Percentiles rank a stretch among this genome's conserved stretches.
Evolutionary conservation across 2,888 invertebrate genomes (phyloP).

Genomic region (Pseudoips prasinana): DNA sequence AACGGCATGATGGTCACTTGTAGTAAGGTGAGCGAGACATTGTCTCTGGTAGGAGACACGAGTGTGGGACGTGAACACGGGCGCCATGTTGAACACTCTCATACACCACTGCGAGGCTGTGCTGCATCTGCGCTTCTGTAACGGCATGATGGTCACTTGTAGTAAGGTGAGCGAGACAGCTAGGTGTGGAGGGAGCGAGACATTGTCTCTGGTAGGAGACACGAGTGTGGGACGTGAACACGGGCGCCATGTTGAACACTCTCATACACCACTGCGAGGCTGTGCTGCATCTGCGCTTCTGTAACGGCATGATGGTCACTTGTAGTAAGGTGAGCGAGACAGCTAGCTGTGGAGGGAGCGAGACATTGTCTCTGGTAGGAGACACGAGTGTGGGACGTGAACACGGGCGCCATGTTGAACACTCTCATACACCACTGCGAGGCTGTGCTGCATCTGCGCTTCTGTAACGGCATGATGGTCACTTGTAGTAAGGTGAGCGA

Average conservation of each 20-base stretch:
- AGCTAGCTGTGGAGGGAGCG: too few species aligned
- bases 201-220: too few species aligned
- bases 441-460: slow-evolving; percentile 98
- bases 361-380: too few species aligned
- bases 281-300: slow-evolving; percentile 98
- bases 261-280: slow-evolving; percentile 99
- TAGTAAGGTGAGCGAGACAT: slow-evolving; percentile 99
- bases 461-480: slow-evolving; percentile 99
- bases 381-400: slow-evolving; percentile 99
- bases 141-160: slow-evolving; percentile 99
- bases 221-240: slow-evolving; percentile 99
- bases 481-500: slow-evolving; percentile 99
- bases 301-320: slow-evolving; percentile 99
- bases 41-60: slow-evolving; percentile 98
- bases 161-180: slow-evolving; percentile 89
- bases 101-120: slow-evolving; percentile 99
- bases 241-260: slow-evolving; percentile 98
- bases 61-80: slow-evolving; percentile 98
- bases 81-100: slow-evolving; percentile 98
- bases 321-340: slow-evolving; percentile 97
- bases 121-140: slow-evolving; percentile 97
- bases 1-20: slow-evolving; percentile 99
- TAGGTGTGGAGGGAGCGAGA: slow-evolving; percentile 58
- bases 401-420: slow-evolving; percentile 97
- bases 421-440: slow-evolving; percentile 99